Conservation (phyloP, 1,140 invertebrate species). For the Gryllus bimaculatus region DNA sequence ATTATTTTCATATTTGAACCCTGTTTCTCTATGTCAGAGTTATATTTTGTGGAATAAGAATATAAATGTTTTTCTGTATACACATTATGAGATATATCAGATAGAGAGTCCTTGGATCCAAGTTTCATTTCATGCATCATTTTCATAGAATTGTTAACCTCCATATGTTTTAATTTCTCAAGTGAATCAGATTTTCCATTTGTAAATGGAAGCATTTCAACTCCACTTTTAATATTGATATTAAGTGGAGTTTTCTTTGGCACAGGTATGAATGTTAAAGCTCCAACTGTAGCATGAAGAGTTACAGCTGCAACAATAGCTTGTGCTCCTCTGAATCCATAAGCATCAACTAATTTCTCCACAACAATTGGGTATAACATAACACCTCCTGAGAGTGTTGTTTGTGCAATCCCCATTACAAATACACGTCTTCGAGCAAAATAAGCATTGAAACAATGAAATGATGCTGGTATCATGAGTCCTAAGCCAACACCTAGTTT, state of each 20-base stretch:
- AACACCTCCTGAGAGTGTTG: slow-evolving; percentile 42
- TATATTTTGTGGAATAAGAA: too few relatives aligned
- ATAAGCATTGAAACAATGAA: slow-evolving; percentile 47
- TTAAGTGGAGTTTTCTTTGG: background rate
- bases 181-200: background rate
- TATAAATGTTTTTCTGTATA: too few relatives aligned
- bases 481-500: slow-evolving; percentile 28
- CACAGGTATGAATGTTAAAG: background rate
- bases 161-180: background rate
- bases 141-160: background rate
- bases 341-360: slow-evolving; percentile 35
- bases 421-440: slow-evolving; percentile 46
- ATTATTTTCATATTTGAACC: background rate
- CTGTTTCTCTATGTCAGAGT: background rate
- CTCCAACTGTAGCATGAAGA: slow-evolving; percentile 36
- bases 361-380: slow-evolving; percentile 46
- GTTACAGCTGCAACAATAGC: slow-evolving; percentile 50
- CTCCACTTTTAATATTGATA: too few relatives aligned
- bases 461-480: slow-evolving; percentile 45
- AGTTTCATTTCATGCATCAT: too few relatives aligned
- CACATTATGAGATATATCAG: background rate
- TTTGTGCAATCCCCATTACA: slow-evolving; percentile 49
- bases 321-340: slow-evolving; percentile 52
- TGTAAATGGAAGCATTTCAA: background rate
- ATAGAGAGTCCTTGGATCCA: background rate